Evolutionary conservation across 2,797 vertebrate genomes (phyloP), one percentile per base, ranked within the genome.

Genomic region (Xenops minutus): DNA sequence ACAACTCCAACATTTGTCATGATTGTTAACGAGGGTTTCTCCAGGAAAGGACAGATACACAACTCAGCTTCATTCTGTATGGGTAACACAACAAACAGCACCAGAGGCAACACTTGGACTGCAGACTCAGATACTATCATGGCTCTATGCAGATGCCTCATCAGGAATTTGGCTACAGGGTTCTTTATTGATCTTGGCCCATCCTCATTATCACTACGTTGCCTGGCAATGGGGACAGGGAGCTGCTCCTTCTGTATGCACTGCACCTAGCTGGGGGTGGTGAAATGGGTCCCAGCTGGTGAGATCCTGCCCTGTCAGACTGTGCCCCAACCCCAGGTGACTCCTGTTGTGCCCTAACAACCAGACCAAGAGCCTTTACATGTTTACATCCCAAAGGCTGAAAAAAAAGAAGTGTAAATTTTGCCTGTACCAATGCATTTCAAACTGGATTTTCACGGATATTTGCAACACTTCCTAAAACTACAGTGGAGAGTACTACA

Each of bases 241-340:
- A 72, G 8, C 20, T 46, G 10, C 2, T 7, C 7, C 6, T 6
- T 54, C 14, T 2, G 0, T 32, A 21, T 63, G 49, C 15, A 15
- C 39, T 79, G 44, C 6, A 20, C 14, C 32, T 54, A 34, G 17
- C 37, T 68, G 14, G 11, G 22, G 14, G 6, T 0, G 0, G 6
- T 24, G 26, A 41, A 26, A 51, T 0, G 2, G 12, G 14, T 4
- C 24, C 11, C 1, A 0, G 12, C 11, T 52, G 22, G 24, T 1
- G 0, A 63, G n/a, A 75, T n/a, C 10, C 22, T 51, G 21, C 21
- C 22, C 27, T 59, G 11, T 27, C 56, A 61, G 11, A 46, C 14
- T 32, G 26, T 36, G 24, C 5, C 30, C 9, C 23, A 34, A 41
- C 3, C 20, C 30, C 3, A 2, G 6, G 24, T 54, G 39, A 8